A percentile compares a stretch with the other conserved stretches of the same genome.
phyloP scores from a whole-genome alignment of 1,140 invertebrate species.

The Mycetomoellerius zeteki region DNA sequence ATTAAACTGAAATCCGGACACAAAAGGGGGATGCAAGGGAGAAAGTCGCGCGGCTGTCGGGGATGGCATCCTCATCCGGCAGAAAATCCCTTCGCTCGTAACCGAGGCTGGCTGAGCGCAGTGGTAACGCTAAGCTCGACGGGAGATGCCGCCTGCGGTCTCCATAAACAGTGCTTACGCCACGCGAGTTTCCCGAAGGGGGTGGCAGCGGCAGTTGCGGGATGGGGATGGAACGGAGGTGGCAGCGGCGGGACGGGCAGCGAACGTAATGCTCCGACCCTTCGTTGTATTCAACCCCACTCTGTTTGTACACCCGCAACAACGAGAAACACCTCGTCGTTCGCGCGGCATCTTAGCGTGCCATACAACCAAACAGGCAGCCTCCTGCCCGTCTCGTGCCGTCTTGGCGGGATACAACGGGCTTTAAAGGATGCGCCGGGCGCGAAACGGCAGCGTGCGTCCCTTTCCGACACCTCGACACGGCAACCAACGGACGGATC shows the following conservation, averaged over 20 bases:
- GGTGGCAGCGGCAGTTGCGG: background rate
- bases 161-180: slow-evolving; percentile 83
- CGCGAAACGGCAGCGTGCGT: slow-evolving; percentile 67
- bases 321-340: slow-evolving; percentile 71
- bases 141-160: slow-evolving; percentile 81
- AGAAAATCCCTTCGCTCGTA: slow-evolving; percentile 82
- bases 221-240: background rate
- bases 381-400: slow-evolving; percentile 23
- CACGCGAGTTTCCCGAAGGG: slow-evolving; percentile 18
- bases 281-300: slow-evolving; percentile 67
- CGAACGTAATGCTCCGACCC: slow-evolving; percentile 70
- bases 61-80: slow-evolving; percentile 76
- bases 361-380: slow-evolving; percentile 10
- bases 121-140: slow-evolving; percentile 81
- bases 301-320: slow-evolving; percentile 52
- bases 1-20: slow-evolving; percentile 74
- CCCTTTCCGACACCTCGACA: slow-evolving; percentile 38
- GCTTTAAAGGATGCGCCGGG: slow-evolving; percentile 73
- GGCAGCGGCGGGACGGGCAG: slow-evolving; percentile 8
- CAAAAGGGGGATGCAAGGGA: slow-evolving; percentile 39
- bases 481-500: slow-evolving; percentile 63
- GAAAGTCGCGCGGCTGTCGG: slow-evolving; percentile 63
- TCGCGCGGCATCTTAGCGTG: slow-evolving; percentile 64
- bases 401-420: slow-evolving; percentile 64
- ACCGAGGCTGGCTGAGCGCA: slow-evolving; percentile 72